A percentile compares a stretch with the other conserved stretches of the same genome.
These are phyloP conservation scores for Cataglyphis rosenhaueri DNA, from an alignment of 2,888 invertebrate genomes.

Conservation along the genomic window DNA sequence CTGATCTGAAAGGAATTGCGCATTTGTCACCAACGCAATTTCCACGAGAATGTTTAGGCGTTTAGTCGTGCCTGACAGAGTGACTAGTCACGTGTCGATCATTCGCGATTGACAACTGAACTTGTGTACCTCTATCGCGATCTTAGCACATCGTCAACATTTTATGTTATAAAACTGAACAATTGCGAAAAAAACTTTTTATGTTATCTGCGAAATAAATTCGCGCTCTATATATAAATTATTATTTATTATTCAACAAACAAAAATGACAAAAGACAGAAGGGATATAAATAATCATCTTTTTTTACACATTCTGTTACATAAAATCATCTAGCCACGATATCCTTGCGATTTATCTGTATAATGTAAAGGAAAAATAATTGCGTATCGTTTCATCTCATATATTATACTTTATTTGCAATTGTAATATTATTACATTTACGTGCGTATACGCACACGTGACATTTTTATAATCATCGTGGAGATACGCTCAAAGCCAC, in stretches of 20 bases:
- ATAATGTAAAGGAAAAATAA: background rate
- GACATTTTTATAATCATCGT: background rate
- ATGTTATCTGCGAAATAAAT: conserved; percentile 9
- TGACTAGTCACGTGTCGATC: conserved; percentile 26
- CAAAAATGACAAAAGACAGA: background rate
- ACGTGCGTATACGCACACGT: background rate
- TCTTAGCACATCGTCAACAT: conserved; percentile 13
- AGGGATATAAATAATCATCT: background rate
- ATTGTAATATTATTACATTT: conserved; percentile 5
- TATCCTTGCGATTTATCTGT: background rate
- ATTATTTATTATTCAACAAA: background rate
- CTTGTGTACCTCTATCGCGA: background rate
- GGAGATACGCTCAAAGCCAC: background rate
- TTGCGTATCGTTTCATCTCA: background rate
- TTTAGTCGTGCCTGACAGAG: conserved; percentile 41
- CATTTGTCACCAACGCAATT: conserved; percentile 69
- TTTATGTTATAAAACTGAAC: background rate
- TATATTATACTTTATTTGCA: conserved; percentile 19
- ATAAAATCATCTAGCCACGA: background rate
- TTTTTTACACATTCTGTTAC: background rate
- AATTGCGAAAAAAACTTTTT: background rate
- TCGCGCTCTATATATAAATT: background rate
- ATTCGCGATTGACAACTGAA: conserved; percentile 11
- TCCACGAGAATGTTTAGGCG: conserved; percentile 53
- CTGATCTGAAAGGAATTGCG: conserved; percentile 64